Evolutionary conservation across 2,888 invertebrate species (phyloP).

Genomic region (Drosophila imparisetae): DNA sequence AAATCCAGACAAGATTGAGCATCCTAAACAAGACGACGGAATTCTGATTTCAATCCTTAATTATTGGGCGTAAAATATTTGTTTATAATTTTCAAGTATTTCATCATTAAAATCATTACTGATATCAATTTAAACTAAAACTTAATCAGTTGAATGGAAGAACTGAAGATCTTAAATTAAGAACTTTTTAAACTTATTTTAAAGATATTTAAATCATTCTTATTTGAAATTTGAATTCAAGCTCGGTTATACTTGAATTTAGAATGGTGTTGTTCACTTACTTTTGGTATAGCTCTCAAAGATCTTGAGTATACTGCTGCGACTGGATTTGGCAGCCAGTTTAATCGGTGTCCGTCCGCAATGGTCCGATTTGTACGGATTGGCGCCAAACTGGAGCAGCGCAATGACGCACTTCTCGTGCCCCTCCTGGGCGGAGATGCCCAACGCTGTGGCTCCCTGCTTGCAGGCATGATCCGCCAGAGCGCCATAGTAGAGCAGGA

Average conservation of each 20-base stretch:
- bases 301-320: conserved; percentile 92
- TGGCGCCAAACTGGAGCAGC: conserved; percentile 92
- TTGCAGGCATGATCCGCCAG: conserved; percentile 95
- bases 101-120: not conserved
- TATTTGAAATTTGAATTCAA: not conserved
- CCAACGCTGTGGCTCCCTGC: conserved; percentile 97
- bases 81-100: not conserved
- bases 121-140: not conserved
- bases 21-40: not conserved
- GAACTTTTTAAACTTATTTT: not conserved
- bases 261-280: conserved; percentile 55
- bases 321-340: conserved; percentile 96
- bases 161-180: not conserved
- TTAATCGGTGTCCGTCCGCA: conserved; percentile 94
- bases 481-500: conserved; percentile 92
- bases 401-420: conserved; percentile 96
- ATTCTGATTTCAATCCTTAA: not conserved
- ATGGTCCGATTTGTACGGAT: conserved; percentile 93
- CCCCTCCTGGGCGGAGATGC: conserved; percentile 98
- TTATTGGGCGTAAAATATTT: not conserved
- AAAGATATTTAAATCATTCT: not conserved
- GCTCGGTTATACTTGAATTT: not conserved
- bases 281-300: conserved; percentile 89
- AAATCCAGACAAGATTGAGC: not conserved
- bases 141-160: not conserved